Conservation (phyloP, 2,888 invertebrate genomes). For the Zhuqinia jingwanae region DNA sequence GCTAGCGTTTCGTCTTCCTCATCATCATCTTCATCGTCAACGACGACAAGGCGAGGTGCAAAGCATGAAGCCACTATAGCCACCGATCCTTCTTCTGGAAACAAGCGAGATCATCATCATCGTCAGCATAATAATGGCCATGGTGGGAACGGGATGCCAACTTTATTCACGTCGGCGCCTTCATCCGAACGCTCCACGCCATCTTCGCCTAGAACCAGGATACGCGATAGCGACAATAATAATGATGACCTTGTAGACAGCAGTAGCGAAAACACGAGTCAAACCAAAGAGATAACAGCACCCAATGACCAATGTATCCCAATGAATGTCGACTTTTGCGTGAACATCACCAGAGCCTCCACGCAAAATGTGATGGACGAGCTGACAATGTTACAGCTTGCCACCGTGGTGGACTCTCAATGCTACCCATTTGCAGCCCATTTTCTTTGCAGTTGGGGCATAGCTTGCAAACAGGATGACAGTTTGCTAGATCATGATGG, state of each 20-base stretch:
- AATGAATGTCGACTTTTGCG: constrained; percentile 77
- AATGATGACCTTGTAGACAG: constrained; percentile 86
- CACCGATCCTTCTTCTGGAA: neutral
- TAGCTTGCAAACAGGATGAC: constrained; percentile 74
- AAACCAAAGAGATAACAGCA: constrained; percentile 86
- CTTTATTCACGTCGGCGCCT: constrained; percentile 41
- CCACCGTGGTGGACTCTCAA: constrained; percentile 92
- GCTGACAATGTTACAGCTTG: constrained; percentile 81
- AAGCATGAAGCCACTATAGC: constrained; percentile 48
- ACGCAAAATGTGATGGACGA: constrained; percentile 75
- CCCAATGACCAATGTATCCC: constrained; percentile 72
- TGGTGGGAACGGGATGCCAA: constrained; percentile 24
- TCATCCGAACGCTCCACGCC: constrained; percentile 22
- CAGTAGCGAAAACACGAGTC: constrained; percentile 81
- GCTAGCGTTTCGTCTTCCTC: constrained; percentile 59
- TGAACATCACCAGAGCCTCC: constrained; percentile 82
- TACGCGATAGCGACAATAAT: constrained; percentile 81
- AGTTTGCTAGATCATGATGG: constrained; percentile 74
- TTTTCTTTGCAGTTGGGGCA: constrained; percentile 86
- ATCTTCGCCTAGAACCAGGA: constrained; percentile 47
- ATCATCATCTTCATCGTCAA: constrained; percentile 39
- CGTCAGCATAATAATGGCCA: too few species aligned
- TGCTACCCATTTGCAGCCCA: constrained; percentile 94
- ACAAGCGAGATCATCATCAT: too few species aligned
- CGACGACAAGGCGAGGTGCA: constrained; percentile 19